Base-by-base conservation (phyloP, 2,113 vertebrate species). In the Plecturocebus donacophilus region DNA sequence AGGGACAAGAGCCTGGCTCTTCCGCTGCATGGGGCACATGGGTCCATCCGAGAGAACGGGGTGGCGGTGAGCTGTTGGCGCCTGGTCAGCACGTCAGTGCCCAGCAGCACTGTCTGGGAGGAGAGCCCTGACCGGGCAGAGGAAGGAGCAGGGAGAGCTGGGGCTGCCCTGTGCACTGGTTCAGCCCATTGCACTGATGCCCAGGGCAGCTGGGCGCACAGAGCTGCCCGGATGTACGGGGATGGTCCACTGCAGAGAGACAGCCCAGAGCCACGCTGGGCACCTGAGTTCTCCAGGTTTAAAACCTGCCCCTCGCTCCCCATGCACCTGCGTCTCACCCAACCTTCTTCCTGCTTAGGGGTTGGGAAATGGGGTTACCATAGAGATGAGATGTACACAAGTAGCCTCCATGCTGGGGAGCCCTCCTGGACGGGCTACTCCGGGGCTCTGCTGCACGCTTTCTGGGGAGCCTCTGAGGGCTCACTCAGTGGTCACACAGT, bases 71-170 rank as follows among this genome's bases (percentile, higher is more conserved):
- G 66, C 19, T 32, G 30, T 27, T 0, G 0, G 42, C 20, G 4
- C 6, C 76, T 7, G 38, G 6, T 19, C 49, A 27, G 14, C 13
- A 16, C 23, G 6, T 0, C 0, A 4, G 77, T 7, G 23, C 75
- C 23, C 10, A 5, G 58, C 30, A 32, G 84, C 23, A 3, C 10
- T 7, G 0, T 13, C 70, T 23, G 12, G 87, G 54, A n/a, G 64
- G 12, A 38, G 35, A 42, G 61, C 42, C 71, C 45, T 1, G 16
- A 21, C 6, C 8, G 4, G 87, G 79, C 85, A 21, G 54, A 70
- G 8, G 19, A 38, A 40, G 42, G 49, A 42, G 35, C 20, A 27
- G 2, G 42, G 21, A 19, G 8, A 42, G 42, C 4, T 20, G 20
- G 32, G 45, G 14, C 2, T 56, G 35, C 16, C 54, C 17, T 9